phyloP scores from a whole-genome alignment of 2,113 vertebrate species.

The Hassar affinis region DNA sequence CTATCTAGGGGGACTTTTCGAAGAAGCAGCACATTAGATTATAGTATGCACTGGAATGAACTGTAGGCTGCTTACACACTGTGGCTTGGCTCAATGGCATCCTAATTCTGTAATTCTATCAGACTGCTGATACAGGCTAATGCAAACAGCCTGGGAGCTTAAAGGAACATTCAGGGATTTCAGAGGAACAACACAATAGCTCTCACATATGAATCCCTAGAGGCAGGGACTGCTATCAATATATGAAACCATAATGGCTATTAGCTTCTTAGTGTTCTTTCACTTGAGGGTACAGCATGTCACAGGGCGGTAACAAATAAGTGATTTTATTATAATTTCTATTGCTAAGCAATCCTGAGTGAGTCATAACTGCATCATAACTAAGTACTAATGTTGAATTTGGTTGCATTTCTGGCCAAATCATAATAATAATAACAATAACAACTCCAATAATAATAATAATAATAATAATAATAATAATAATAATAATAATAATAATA shows the following conservation, averaged over 20 bases:
- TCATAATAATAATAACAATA: neutral
- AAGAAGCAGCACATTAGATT: conserved; percentile 19
- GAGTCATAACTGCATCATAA: neutral
- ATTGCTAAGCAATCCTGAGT: neutral
- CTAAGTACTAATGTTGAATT: neutral
- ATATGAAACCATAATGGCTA: conserved; percentile 3
- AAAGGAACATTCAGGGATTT: conserved; percentile 29
- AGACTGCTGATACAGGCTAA: conserved; percentile 36
- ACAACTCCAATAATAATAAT: neutral
- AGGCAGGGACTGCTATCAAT: neutral
- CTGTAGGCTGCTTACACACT: conserved; percentile 21
- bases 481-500: too few species aligned
- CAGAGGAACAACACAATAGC: neutral
- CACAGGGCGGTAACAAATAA: neutral
- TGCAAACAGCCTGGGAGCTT: conserved; percentile 18
- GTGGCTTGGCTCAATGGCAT: conserved; percentile 7
- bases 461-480: neutral
- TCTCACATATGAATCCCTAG: neutral
- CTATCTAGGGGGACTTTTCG: conserved; percentile 22
- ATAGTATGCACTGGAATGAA: conserved; percentile 29
- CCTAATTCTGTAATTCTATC: conserved; percentile 31
- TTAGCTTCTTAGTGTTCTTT: neutral
- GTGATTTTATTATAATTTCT: neutral
- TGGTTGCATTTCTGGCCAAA: neutral
- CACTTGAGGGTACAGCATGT: neutral